Conservation (phyloP, 2,797 vertebrate genomes). For the Peromyscus eremicus region DNA sequence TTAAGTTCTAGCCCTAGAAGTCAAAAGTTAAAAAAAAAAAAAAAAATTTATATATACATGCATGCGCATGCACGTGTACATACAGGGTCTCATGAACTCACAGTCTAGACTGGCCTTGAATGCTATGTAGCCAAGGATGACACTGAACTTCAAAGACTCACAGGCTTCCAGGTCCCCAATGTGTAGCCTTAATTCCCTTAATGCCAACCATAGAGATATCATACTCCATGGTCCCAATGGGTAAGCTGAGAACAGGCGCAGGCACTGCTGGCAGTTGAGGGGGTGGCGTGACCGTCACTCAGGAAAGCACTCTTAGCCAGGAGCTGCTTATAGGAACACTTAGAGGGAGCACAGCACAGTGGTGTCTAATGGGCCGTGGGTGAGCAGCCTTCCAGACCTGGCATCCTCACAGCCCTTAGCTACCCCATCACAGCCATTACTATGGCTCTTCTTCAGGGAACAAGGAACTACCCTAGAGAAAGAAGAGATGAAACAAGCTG, state of each 20-base stretch:
- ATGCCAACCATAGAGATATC: not conserved
- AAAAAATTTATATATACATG: no score
- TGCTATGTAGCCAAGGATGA: not conserved
- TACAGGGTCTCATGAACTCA: not conserved
- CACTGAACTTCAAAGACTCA: not conserved
- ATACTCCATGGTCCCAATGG: not conserved
- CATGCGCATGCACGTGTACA: not conserved
- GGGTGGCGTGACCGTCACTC: not conserved
- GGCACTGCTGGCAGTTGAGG: not conserved
- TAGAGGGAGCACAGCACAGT: not conserved
- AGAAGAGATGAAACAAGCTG: constrained; percentile 52
- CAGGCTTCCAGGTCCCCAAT: not conserved
- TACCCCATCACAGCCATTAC: not conserved
- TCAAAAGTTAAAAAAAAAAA: not conserved
- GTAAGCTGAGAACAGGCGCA: not conserved
- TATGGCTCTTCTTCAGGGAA: constrained; percentile 54
- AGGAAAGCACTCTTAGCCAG: constrained; percentile 1
- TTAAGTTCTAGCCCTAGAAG: constrained; percentile 28
- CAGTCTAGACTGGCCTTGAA: not conserved
- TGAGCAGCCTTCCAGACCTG: not conserved
- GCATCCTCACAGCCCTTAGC: not conserved
- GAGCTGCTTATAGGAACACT: not conserved
- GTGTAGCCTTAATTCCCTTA: not conserved
- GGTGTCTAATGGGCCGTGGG: not conserved
- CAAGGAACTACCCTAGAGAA: constrained; percentile 50